These are phyloP conservation scores for Microchrysa polita DNA, from an alignment of 2,888 invertebrate genomes.

Conservation along the genomic window DNA sequence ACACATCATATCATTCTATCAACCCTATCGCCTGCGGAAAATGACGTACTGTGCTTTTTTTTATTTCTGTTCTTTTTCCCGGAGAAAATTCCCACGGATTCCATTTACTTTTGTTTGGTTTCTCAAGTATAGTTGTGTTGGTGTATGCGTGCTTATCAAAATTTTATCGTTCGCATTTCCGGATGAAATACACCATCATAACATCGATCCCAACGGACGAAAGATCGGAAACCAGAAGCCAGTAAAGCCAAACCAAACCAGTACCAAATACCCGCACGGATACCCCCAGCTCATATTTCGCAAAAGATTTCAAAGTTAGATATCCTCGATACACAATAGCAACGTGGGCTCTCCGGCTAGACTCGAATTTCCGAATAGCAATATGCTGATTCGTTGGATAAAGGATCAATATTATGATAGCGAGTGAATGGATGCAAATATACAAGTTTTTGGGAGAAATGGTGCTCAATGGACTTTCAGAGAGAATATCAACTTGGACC, in stretches of 20 bases:
- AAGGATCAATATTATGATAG: conserved; percentile 40
- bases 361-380: background rate
- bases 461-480: conserved; percentile 26
- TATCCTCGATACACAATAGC: background rate
- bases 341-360: background rate
- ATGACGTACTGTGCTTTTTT: background rate
- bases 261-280: background rate
- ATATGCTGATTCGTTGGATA: conserved; percentile 21
- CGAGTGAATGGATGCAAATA: conserved; percentile 32
- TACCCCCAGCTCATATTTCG: too few species aligned
- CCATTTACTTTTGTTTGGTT: background rate
- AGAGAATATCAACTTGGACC: conserved; percentile 18
- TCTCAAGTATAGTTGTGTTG: too few species aligned
- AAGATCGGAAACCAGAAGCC: background rate
- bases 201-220: background rate
- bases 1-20: background rate
- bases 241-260: too few species aligned
- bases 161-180: background rate
- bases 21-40: background rate
- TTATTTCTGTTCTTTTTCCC: background rate
- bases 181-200: background rate
- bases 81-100: background rate
- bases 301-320: too few species aligned
- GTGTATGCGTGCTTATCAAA: background rate
- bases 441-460: conserved; percentile 27